Base-by-base conservation (phyloP, 2,888 invertebrate genomes). In the Trissolcus brochymenae region DNA sequence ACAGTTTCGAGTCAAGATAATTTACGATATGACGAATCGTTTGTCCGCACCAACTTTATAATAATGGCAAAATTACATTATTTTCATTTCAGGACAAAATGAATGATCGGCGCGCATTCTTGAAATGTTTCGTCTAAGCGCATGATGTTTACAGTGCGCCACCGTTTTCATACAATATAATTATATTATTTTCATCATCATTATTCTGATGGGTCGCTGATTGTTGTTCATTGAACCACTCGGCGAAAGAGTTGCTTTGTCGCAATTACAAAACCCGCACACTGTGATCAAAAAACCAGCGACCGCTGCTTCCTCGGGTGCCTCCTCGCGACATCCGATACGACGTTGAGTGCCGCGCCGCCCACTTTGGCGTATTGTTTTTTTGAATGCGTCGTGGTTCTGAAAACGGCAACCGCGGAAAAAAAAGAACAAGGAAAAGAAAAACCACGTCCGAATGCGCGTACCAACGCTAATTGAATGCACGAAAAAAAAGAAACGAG, bases 281-380 rank as follows among this genome's bases (percentile, higher is more conserved):
- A 17, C 50, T 35, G 35, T 50, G 29, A 35, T 40, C 40, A 41
- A 60, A 60, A 60, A 60, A 60, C 49, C 60, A 60, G 41, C 60
- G 16, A 60, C 49, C 49, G 35, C n/a, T 60, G 35, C 35, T 35
- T 29, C 60, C 60, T 51, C 14, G 41, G 35, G 35, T 35, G 35
- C 35, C 35, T 35, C 29, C 46, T 51, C 49, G 46, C 64, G 16
- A 17, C 66, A 50, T 66, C 56, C 66, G 49, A 57, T 56, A 56
- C 43, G 50, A 56, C 40, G 9, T 11, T 56, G 41, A 51, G 25
- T 29, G 21, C n/a, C 51, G 57, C 43, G 17, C 35, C 35, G 35
- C 35, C 35, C 50, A 66, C 66, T 66, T 66, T 53, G 49, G 59
- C 43, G 51, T 51, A 67, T 67, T 67, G 67, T 67, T 53, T 67